phyloP scores from a whole-genome alignment of 2,888 invertebrate species.

The Apocheima hispidaria region DNA sequence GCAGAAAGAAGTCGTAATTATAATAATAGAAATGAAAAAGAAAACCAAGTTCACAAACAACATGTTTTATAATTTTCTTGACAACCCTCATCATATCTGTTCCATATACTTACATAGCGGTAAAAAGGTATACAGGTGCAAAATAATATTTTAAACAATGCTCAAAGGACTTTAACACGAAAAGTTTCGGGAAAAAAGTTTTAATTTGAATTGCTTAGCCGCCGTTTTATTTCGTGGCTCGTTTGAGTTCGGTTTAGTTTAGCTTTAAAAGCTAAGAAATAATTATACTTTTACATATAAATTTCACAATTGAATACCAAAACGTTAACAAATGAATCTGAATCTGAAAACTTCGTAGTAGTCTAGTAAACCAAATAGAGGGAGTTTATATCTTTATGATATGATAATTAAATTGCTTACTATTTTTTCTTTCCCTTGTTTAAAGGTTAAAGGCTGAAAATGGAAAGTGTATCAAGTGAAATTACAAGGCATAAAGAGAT shows the following conservation, averaged over 20 bases:
- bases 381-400: too few species aligned
- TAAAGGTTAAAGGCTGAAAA: too few species aligned
- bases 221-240: constrained; percentile 38
- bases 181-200: constrained; percentile 47
- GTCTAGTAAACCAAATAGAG: too few species aligned
- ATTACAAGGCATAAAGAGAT: too few species aligned
- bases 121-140: constrained; percentile 48
- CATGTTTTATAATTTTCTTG: constrained; percentile 15
- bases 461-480: too few species aligned
- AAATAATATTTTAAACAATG: constrained; percentile 49
- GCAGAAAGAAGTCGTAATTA: neutral
- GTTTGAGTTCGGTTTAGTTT: constrained; percentile 21
- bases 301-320: too few species aligned
- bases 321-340: too few species aligned
- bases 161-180: constrained; percentile 43
- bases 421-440: too few species aligned
- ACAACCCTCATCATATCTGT: constrained; percentile 42
- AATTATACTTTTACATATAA: neutral
- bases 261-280: neutral
- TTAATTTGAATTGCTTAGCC: constrained; percentile 46
- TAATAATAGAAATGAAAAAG: constrained; percentile 4
- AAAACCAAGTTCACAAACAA: neutral
- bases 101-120: constrained; percentile 38
- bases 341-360: too few species aligned
- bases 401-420: too few species aligned